phyloP scores from a whole-genome alignment of 2,113 vertebrate genomes.

The Tragelaphus scriptus region DNA sequence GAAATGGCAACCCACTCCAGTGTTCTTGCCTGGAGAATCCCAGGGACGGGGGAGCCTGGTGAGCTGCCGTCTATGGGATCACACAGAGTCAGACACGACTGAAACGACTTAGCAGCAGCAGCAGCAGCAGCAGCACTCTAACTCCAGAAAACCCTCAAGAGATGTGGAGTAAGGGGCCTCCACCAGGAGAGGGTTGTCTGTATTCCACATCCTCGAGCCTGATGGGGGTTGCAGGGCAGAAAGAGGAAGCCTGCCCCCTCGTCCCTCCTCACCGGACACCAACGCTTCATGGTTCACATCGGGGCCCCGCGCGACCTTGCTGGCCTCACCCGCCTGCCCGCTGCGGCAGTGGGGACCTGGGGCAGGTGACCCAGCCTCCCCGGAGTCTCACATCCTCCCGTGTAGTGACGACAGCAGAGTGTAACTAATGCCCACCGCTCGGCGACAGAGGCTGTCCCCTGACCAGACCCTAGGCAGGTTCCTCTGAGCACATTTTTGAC shows the following conservation, averaged over 20 bases:
- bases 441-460: neutral
- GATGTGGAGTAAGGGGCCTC: neutral
- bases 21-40: too few species aligned
- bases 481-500: neutral
- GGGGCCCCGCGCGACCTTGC: neutral
- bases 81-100: too few species aligned
- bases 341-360: accelerated
- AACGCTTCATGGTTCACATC: accelerated
- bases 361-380: neutral
- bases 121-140: too few species aligned
- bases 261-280: accelerated
- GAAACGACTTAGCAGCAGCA: too few species aligned
- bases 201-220: neutral
- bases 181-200: neutral
- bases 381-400: accelerated
- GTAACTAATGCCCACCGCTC: neutral
- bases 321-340: accelerated
- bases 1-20: too few species aligned
- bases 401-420: too few species aligned
- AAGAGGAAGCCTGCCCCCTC: too few species aligned
- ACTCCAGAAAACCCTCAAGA: neutral
- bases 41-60: too few species aligned
- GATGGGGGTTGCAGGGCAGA: accelerated
- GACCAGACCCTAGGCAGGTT: neutral
- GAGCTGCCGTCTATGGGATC: too few species aligned